Evolutionary conservation across 1,140 invertebrate genomes (phyloP).

Genomic region (Heterodera carotae): DNA sequence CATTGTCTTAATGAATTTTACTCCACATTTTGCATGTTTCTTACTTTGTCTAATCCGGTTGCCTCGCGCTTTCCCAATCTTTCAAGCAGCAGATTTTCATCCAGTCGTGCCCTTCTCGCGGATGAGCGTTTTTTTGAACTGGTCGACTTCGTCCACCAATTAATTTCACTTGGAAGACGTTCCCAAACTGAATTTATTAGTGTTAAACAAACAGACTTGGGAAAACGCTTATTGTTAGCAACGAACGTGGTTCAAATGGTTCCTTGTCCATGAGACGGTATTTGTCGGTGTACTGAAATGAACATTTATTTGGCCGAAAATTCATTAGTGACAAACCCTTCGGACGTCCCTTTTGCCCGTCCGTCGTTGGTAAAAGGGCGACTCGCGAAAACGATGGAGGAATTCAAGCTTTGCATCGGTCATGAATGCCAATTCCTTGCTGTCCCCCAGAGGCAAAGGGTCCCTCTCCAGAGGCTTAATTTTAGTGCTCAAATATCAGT

Average conservation of each 20-base stretch:
- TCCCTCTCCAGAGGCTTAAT: conserved; percentile 26
- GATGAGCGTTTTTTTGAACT: background rate
- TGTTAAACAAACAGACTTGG: background rate
- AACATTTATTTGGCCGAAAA: background rate
- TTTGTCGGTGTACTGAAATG: conserved; percentile 30
- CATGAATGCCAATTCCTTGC: conserved; percentile 37
- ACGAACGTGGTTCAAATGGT: conserved; percentile 21
- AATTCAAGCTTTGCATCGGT: conserved; percentile 36
- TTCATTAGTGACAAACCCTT: conserved; percentile 3
- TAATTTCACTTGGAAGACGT: conserved; percentile 17
- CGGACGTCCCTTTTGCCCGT: conserved; percentile 36
- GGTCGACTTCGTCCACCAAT: conserved; percentile 20
- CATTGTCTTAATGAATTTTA: background rate
- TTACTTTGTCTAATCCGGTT: background rate
- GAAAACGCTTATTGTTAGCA: background rate
- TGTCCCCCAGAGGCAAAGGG: conserved; percentile 30
- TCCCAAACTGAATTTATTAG: conserved; percentile 18
- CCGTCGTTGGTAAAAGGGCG: conserved; percentile 30
- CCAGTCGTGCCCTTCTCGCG: conserved; percentile 9
- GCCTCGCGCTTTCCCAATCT: conserved; percentile 13
- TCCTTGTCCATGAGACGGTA: conserved; percentile 27
- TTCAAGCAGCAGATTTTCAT: conserved; percentile 16
- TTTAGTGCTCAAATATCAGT: background rate
- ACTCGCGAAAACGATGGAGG: conserved; percentile 36
- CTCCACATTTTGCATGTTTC: background rate